phyloP scores from a whole-genome alignment of 1,140 invertebrate species.

The Lepidurus apus region DNA sequence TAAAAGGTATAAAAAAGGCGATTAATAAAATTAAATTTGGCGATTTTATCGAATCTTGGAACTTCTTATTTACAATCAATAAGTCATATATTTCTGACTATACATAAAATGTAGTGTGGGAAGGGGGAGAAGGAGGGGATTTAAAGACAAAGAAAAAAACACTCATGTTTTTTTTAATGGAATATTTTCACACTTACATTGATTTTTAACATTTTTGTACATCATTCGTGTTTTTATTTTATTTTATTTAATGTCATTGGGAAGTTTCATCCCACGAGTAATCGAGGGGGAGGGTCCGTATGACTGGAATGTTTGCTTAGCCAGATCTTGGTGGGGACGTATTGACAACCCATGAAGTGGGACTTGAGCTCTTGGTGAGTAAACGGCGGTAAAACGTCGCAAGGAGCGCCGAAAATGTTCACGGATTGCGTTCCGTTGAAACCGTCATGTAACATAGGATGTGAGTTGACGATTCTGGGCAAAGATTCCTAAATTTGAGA shows the following conservation, averaged over 20 bases:
- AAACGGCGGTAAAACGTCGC: constrained; percentile 47
- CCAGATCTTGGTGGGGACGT: constrained; percentile 47
- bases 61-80: neutral
- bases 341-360: constrained; percentile 49
- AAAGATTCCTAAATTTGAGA: neutral
- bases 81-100: constrained; percentile 15
- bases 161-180: too few species aligned
- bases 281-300: constrained; percentile 33
- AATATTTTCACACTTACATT: too few species aligned
- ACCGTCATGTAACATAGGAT: constrained; percentile 36
- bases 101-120: neutral
- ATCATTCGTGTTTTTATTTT: too few species aligned
- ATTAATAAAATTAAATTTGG: neutral
- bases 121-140: neutral
- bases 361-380: constrained; percentile 45
- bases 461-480: neutral
- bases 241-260: too few species aligned
- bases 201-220: too few species aligned
- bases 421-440: constrained; percentile 40
- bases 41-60: neutral
- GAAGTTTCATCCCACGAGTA: constrained; percentile 8
- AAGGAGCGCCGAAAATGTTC: constrained; percentile 50
- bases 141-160: neutral
- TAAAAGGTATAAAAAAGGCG: neutral
- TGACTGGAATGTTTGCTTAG: constrained; percentile 36